Conservation (phyloP, 1,140 invertebrate genomes). For the Leptopilina boulardi region DNA sequence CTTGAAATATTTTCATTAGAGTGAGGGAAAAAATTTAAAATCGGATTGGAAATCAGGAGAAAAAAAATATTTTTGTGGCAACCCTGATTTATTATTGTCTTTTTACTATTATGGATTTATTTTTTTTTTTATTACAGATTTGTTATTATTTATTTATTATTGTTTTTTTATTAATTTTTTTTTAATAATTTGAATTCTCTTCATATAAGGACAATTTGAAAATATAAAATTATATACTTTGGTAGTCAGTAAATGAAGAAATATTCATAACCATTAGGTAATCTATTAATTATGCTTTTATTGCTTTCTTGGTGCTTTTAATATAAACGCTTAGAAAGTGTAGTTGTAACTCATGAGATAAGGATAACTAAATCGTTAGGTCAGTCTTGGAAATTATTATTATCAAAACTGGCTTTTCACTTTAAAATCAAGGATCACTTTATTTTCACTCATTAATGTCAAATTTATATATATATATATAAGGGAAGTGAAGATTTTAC, state of each 20-base stretch:
- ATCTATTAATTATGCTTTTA: not conserved
- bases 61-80: too few relatives aligned
- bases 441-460: constrained; percentile 20
- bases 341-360: constrained; percentile 18
- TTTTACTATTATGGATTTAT: too few relatives aligned
- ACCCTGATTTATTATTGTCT: too few relatives aligned
- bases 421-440: constrained; percentile 16
- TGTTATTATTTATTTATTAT: not conserved
- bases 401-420: constrained; percentile 27
- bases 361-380: constrained; percentile 4
- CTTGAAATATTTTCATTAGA: too few relatives aligned
- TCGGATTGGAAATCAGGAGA: too few relatives aligned
- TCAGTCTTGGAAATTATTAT: constrained; percentile 1
- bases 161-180: not conserved
- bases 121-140: too few relatives aligned
- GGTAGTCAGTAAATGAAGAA: not conserved
- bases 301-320: constrained; percentile 1
- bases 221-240: not conserved
- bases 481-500: not conserved
- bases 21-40: too few relatives aligned
- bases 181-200: too few relatives aligned
- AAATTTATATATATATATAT: too few relatives aligned
- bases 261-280: not conserved
- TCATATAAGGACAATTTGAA: constrained; percentile 4
- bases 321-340: constrained; percentile 4